Evolutionary conservation across 2,797 vertebrate genomes (phyloP), one percentile per base, ranked within the genome.

Genomic region (Rhynchonycteris naso): DNA sequence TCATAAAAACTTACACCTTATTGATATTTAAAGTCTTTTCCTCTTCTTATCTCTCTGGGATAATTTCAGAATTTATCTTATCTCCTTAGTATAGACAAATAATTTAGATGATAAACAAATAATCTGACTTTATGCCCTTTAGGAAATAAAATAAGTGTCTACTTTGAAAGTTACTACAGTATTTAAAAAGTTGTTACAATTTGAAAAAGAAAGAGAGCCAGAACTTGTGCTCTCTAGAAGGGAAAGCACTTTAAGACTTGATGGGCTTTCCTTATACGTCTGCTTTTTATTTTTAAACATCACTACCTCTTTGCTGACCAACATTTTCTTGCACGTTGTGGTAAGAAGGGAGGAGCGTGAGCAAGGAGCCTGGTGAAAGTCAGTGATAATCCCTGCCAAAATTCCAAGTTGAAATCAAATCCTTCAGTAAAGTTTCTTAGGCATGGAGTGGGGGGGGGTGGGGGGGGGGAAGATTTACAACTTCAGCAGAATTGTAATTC

Each of bases 261-360:
- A 54, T 2, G 78, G 94, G 85, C 96, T 98, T 97, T 97, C 98
- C 96, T 96, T 98, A 98, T 98, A 97, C 72, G 98, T 97, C 97
- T 97, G 97, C 91, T 98, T 97, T 95, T 98, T 99, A 98, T 99
- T 99, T 99, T 99, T 99, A 98, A 98, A 98, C 97, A 94, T 80
- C 79, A 83, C 9, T 85, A 69, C 82, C 96, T 97, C 97, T 97
- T 97, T 97, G 97, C 98, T 98, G 97, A 98, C 98, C 98, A 98
- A 98, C 98, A 98, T 93, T 98, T 98, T 98, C 97, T 97, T 97
- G 95, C 97, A 97, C 96, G 98, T 96, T 94, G 97, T 97, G 97
- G 96, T 97, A 97, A 96, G 81, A 92, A 91, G 97, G 97, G 91
- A 96, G 96, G 95, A 97, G 95, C 93, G 33, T 90, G 58, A 78